Evolutionary conservation across 2,888 invertebrate species (phyloP), one percentile per base, ranked within the genome.

Genomic region (Colostygia pectinataria): DNA sequence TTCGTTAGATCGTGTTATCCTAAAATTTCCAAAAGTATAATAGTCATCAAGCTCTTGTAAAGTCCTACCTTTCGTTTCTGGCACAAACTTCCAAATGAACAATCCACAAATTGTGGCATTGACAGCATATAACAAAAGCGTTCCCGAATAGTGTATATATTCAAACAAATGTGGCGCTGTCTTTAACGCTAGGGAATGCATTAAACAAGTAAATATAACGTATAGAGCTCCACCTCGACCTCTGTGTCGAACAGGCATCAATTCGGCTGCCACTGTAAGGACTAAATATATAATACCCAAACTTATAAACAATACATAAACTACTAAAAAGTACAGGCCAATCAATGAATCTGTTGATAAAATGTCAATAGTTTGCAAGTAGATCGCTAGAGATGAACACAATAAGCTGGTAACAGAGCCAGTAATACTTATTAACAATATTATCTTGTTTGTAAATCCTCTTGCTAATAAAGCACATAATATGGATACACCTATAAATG

Each of bases 31-130:
- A 12, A 12, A 9, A 4, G 25, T 23, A 20, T 59, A 59, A 37
- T 24, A 57, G n/a, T 55, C 44, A 48, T 54, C 55, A 1, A 62
- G 42, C 24, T 62, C 53, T 37, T 60, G 60, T 10, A 62, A 28
- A 20, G 58, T 59, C 27, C 37, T 58, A 0, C 42, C 41, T 43
- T 57, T 62, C 0, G 61, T 62, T 38, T 62, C 57, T 2, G 61
- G 61, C 1, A 62, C 37, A 39, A 20, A 62, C 12, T 39, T 59
- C 57, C 56, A 62, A 9, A 62, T 18, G 1, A 38, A 27, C 10
- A 52, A 31, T 4, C 51, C 49, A 27, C 57, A 60, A 4, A 60
- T 7, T 7, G 45, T 40, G 0, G 49, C 24, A 40, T 57, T 60
- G 0, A 14, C 7, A 8, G 49, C 39, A 12, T 43, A 60, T 13